Evolutionary conservation across 2,113 vertebrate genomes (phyloP).

Genomic region (Saguinus midas): DNA sequence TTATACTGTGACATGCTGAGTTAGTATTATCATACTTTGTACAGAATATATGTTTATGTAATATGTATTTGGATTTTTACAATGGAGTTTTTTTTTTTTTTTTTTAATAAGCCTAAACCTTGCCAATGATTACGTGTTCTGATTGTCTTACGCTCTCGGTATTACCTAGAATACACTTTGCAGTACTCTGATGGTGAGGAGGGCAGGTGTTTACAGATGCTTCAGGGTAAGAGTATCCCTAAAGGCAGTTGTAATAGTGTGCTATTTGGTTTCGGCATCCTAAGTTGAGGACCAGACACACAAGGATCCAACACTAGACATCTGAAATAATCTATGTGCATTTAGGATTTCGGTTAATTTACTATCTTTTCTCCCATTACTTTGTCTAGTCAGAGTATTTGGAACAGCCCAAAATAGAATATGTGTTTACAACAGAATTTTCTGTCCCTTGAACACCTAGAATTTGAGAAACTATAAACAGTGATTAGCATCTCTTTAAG

Average conservation of each 20-base stretch:
- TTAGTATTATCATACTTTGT: not conserved
- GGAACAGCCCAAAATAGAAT: not conserved
- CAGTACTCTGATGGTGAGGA: not conserved
- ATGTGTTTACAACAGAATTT: not conserved
- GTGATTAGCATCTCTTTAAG: constrained; percentile 40
- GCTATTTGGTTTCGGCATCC: not conserved
- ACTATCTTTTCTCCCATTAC: not conserved
- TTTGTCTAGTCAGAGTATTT: not conserved
- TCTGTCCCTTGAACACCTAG: constrained; percentile 13
- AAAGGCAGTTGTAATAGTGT: not conserved
- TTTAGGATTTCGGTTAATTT: not conserved
- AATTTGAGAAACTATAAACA: constrained; percentile 2
- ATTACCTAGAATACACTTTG: not conserved
- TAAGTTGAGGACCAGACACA: not conserved
- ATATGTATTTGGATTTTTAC: not conserved
- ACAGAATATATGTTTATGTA: not conserved
- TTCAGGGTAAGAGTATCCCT: not conserved
- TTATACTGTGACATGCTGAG: not conserved
- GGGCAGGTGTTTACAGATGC: not conserved
- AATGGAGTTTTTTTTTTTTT: not conserved
- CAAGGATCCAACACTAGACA: not conserved
- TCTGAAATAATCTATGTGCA: not conserved
- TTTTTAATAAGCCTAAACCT: not conserved
- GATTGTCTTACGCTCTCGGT: not conserved
- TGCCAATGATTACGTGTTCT: not conserved